These are phyloP conservation scores for Ischnus inquisitorius DNA, from an alignment of 2,888 invertebrate species.

Conservation along the genomic window DNA sequence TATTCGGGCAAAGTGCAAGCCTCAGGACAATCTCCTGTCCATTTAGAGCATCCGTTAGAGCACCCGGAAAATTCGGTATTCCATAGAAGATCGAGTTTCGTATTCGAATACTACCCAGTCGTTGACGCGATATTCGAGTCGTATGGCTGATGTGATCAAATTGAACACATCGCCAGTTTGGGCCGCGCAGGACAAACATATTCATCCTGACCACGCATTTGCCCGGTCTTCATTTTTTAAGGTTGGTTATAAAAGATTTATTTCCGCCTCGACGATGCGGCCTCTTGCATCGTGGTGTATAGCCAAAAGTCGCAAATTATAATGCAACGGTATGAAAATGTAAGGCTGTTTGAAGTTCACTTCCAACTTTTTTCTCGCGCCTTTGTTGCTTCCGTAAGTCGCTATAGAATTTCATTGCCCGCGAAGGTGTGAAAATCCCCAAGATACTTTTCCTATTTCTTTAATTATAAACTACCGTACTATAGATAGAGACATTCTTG, in stretches of 20 bases:
- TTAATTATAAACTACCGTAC: background rate
- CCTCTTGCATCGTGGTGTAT: conserved; percentile 34
- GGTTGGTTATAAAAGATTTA: background rate
- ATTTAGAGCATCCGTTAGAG: background rate
- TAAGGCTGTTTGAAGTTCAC: background rate
- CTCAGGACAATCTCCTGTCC: background rate
- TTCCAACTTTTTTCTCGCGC: background rate
- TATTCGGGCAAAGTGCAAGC: background rate
- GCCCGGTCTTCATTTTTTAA: background rate
- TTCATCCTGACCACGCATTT: background rate
- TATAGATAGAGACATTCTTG: background rate
- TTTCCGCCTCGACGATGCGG: conserved; percentile 17
- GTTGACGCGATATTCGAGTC: background rate
- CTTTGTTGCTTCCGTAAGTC: background rate
- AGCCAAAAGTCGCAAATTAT: conserved; percentile 38
- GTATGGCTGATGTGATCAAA: background rate
- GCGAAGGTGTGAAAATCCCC: background rate
- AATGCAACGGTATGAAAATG: background rate
- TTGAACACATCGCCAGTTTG: conserved; percentile 12
- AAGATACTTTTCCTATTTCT: background rate
- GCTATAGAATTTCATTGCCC: background rate
- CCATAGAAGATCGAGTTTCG: background rate
- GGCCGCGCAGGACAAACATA: background rate
- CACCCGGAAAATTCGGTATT: background rate
- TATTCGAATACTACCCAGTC: background rate